Evolutionary conservation across 1,140 invertebrate species (phyloP), one percentile per base, ranked within the genome.

Genomic region (Sarcophaga peregrina): DNA sequence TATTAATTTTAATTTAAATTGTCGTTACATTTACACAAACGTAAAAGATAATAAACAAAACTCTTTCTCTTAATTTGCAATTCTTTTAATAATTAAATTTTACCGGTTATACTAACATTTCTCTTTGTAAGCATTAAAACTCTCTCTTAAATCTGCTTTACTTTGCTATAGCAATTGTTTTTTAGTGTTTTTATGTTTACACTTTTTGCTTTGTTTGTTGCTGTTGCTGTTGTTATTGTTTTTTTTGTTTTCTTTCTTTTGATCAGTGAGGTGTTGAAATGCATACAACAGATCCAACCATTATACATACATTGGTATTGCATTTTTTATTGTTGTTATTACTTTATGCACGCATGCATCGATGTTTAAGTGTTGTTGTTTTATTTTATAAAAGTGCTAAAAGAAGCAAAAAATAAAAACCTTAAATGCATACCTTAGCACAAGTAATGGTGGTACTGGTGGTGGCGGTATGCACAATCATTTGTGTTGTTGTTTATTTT

Each of bases 231-330:
- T n/a, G n/a, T n/a, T n/a, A n/a, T n/a, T n/a, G n/a, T n/a, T n/a
- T n/a, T 37, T 37, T 37, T 37, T 37, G 1, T 4, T 4, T 7
- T 15, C 54, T 7, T n/a, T 62, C 17, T 68, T 0, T 20, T n/a
- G 47, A 76, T 48, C 74, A 76, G 46, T 76, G 74, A 76, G 74
- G 74, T 76, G 74, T 76, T 76, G 74, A 76, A 76, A 76, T 76
- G 73, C 73, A 48, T 47, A 15, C 45, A 48, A 76, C 11, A 46
- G 73, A 15, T 15, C 15, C 54, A 15, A 68, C 17, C 62, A 68
- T 20, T 20, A 25, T 20, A 2, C 3, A 25, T 20, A 2, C 3
- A 20, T 13, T 68, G 6, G 52, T 58, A 58, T n/a, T 58, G n/a
- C 54, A 58, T 15, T 58, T 58, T 13, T 58, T 58, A n/a, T 58